phyloP scores from a whole-genome alignment of 2,113 vertebrate species.

The Capricornis sumatraensis region DNA sequence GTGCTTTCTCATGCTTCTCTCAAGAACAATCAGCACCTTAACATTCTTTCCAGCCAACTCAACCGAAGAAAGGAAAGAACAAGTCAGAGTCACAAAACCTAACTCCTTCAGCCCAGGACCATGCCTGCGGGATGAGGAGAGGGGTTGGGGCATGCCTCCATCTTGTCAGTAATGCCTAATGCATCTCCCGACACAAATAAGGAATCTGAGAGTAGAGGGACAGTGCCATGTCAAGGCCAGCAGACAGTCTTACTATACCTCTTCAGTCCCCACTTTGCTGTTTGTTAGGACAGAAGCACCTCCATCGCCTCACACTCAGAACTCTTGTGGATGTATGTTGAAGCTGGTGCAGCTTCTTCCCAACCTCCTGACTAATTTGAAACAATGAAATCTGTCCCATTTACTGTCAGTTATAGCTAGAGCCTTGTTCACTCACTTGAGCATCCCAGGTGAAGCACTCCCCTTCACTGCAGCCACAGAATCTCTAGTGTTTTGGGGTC shows the following conservation, averaged over 20 bases:
- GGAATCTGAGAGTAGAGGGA: not conserved
- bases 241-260: not conserved
- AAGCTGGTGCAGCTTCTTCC: not conserved
- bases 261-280: not conserved
- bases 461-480: not conserved
- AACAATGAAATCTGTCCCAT: not conserved
- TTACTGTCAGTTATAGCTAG: not conserved
- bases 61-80: too few relatives aligned
- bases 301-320: not conserved
- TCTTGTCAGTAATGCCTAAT: too few relatives aligned
- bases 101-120: too few relatives aligned
- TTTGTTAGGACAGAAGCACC: not conserved
- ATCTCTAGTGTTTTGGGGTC: not conserved
- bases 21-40: too few relatives aligned
- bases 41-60: too few relatives aligned
- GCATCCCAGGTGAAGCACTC: not conserved
- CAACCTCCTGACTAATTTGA: not conserved
- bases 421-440: not conserved
- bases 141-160: too few relatives aligned
- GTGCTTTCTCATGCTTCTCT: too few relatives aligned
- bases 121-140: too few relatives aligned
- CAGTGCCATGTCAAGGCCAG: not conserved
- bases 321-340: not conserved
- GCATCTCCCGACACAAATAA: not conserved
- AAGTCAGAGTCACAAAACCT: too few relatives aligned